Conservation (phyloP, 1,140 invertebrate species). For the Hormaphis cornu region DNA sequence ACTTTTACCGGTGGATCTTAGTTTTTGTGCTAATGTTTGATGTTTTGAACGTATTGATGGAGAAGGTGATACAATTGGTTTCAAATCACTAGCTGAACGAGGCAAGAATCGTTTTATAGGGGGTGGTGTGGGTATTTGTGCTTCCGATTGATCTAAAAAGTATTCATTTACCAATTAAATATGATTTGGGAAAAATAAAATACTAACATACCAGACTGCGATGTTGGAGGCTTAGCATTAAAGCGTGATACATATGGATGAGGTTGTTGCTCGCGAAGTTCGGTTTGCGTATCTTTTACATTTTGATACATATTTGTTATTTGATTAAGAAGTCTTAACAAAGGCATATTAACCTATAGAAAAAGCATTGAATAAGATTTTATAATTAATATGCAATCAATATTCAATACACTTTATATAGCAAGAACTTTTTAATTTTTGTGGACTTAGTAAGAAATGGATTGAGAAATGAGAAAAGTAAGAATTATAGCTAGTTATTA, state of each 20-base stretch:
- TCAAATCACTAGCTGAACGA: conserved; percentile 37
- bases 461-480: too few species aligned
- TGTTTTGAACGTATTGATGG: conserved; percentile 59
- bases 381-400: too few species aligned
- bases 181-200: background rate
- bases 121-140: conserved; percentile 9
- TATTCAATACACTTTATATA: too few species aligned
- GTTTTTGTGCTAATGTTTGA: conserved; percentile 76
- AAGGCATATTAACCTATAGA: conserved; percentile 86
- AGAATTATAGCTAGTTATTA: too few species aligned
- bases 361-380: conserved; percentile 27
- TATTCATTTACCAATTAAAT: background rate
- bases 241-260: conserved; percentile 16
- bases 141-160: conserved; percentile 23
- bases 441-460: too few species aligned
- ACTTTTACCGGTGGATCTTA: conserved; percentile 70
- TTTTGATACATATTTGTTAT: conserved; percentile 97
- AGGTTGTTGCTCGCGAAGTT: conserved; percentile 61
- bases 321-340: conserved; percentile 85
- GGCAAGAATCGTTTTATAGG: conserved; percentile 29
- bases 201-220: conserved; percentile 13
- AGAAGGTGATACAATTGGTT: conserved; percentile 49
- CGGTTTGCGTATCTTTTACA: conserved; percentile 86
- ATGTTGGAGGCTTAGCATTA: conserved; percentile 10
- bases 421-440: too few species aligned